phyloP scores from a whole-genome alignment of 1,140 invertebrate species.

The Euschistus heros region DNA sequence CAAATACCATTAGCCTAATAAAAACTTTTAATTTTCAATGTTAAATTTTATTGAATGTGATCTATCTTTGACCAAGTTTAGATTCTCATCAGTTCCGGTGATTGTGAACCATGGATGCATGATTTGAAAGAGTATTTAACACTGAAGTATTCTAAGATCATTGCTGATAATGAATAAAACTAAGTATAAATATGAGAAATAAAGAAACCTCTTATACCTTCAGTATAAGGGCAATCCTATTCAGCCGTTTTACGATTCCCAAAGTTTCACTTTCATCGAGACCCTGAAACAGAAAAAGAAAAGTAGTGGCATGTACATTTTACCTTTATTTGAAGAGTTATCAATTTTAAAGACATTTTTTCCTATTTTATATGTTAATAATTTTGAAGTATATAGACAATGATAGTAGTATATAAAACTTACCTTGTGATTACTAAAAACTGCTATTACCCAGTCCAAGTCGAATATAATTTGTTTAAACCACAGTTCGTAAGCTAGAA shows the following conservation, averaged over 20 bases:
- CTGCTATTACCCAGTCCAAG: slow-evolving; percentile 76
- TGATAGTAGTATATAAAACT: too few species aligned
- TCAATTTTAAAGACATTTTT: neutral
- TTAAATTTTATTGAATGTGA: too few species aligned
- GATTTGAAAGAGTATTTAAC: too few species aligned
- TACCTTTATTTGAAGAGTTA: neutral
- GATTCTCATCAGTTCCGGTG: too few species aligned
- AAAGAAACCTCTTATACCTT: slow-evolving; percentile 59
- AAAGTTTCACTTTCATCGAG: slow-evolving; percentile 87
- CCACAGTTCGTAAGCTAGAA: slow-evolving; percentile 94
- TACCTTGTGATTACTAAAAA: slow-evolving; percentile 64
- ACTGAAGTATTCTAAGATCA: too few species aligned
- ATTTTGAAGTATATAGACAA: too few species aligned
- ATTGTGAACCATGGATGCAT: too few species aligned
- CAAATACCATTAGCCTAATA: too few species aligned
- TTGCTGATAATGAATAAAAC: too few species aligned
- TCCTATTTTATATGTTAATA: slow-evolving; percentile 12
- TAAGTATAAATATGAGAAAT: neutral
- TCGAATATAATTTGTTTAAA: slow-evolving; percentile 99
- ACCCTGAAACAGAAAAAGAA: slow-evolving; percentile 35
- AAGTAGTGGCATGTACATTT: neutral
- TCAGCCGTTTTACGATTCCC: slow-evolving; percentile 83
- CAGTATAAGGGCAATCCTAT: slow-evolving; percentile 84
- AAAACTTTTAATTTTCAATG: too few species aligned
- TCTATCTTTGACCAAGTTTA: too few species aligned